phyloP scores from a whole-genome alignment of 2,113 vertebrate species.

The Plestiodon gilberti region DNA sequence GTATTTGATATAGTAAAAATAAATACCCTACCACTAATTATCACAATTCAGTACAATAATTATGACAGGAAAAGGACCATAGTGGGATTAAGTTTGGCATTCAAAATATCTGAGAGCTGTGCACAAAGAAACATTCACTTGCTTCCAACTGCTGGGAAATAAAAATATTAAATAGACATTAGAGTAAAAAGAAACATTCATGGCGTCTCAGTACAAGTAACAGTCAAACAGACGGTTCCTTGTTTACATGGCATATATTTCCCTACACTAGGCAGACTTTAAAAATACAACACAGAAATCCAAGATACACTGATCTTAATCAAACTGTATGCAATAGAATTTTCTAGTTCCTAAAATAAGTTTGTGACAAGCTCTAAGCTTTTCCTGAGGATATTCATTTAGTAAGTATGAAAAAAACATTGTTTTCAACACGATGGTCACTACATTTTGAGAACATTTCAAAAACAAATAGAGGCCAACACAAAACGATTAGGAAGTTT shows the following conservation, averaged over 20 bases:
- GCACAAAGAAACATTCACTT: conserved; percentile 19
- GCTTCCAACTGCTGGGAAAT: conserved; percentile 16
- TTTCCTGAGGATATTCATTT: background rate
- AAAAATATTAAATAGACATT: conserved; percentile 45
- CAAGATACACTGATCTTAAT: background rate
- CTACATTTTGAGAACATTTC: too few species aligned
- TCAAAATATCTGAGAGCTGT: background rate
- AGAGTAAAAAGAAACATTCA: conserved; percentile 50
- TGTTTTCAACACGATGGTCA: too few species aligned
- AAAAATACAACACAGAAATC: conserved; percentile 45
- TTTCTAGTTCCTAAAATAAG: background rate
- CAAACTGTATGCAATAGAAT: accelerated
- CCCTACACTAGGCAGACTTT: background rate
- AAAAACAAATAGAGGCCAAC: too few species aligned
- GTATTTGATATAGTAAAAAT: background rate
- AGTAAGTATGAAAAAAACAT: background rate
- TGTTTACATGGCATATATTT: conserved; percentile 1
- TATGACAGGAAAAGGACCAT: conserved; percentile 18
- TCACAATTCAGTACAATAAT: background rate
- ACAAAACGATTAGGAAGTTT: too few species aligned
- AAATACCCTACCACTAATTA: conserved; percentile 15
- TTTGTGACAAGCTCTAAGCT: background rate
- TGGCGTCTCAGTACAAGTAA: background rate
- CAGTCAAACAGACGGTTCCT: conserved; percentile 32
- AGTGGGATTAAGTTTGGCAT: background rate